These are phyloP conservation scores for Scarus forsteni DNA, from an alignment of 2,797 vertebrate genomes.

Conservation along the genomic window DNA sequence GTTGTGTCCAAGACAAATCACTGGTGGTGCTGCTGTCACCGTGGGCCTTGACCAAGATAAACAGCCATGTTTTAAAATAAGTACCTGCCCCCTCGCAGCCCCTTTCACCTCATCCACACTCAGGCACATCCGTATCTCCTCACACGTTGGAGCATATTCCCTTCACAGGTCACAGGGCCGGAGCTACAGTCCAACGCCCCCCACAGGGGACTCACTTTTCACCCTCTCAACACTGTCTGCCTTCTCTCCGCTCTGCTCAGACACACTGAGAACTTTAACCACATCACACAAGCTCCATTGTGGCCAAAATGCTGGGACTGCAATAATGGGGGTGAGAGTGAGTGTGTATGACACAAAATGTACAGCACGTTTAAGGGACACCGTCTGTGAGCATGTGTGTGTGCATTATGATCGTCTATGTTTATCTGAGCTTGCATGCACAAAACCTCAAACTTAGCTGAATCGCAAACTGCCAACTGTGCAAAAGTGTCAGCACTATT, in stretches of 20 bases:
- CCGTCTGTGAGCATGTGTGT: conserved; percentile 21
- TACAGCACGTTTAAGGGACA: conserved; percentile 47
- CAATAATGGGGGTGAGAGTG: conserved; percentile 61
- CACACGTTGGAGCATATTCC: conserved; percentile 63
- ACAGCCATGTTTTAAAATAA: conserved; percentile 82
- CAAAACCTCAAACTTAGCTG: conserved; percentile 65
- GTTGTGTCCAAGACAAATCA: conserved; percentile 85
- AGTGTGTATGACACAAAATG: conserved; percentile 55
- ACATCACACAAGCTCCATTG: conserved; percentile 67
- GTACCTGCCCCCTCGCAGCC: conserved; percentile 67
- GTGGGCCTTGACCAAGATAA: conserved; percentile 84
- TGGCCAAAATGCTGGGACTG: conserved; percentile 53
- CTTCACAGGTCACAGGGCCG: conserved; percentile 78
- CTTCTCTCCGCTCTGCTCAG: conserved; percentile 40
- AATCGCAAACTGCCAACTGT: conserved; percentile 72
- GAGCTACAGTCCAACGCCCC: conserved; percentile 52
- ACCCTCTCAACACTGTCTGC: conserved; percentile 60
- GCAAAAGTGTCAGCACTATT: conserved; percentile 78
- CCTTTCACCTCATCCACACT: conserved; percentile 68
- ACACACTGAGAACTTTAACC: conserved; percentile 68
- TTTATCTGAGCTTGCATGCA: conserved; percentile 39
- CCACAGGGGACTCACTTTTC: conserved; percentile 71
- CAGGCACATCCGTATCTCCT: conserved; percentile 65
- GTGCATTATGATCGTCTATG: conserved; percentile 8
- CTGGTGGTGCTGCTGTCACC: conserved; percentile 80